Conservation (phyloP, 2,888 invertebrate genomes). For the Eristalis arbustorum region DNA sequence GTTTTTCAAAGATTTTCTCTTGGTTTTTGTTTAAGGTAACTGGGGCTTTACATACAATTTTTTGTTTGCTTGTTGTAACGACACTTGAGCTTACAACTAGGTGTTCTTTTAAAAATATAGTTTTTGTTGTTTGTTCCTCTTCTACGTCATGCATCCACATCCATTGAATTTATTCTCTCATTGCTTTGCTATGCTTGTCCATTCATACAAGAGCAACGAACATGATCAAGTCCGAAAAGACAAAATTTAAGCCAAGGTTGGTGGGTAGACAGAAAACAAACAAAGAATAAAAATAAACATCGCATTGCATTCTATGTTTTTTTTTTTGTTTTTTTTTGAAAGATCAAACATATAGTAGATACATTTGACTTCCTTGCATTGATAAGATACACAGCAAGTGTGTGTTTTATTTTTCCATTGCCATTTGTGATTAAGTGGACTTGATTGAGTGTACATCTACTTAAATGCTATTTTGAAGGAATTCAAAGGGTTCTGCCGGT, state of each 20-base stretch:
- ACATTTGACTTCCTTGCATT: slow-evolving; percentile 46
- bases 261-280: not conserved
- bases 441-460: slow-evolving; percentile 30
- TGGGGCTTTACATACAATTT: slow-evolving; percentile 38
- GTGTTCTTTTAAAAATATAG: slow-evolving; percentile 55
- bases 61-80: slow-evolving; percentile 1
- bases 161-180: not conserved
- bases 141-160: not conserved
- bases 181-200: not conserved
- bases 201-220: not conserved
- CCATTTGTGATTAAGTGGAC: too few species aligned
- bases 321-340: not conserved
- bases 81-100: slow-evolving; percentile 44
- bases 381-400: slow-evolving; percentile 26
- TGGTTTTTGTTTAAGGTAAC: slow-evolving; percentile 36
- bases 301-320: not conserved
- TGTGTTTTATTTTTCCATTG: not conserved
- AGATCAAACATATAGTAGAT: slow-evolving; percentile 11
- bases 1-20: not conserved
- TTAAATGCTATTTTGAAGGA: slow-evolving; percentile 69
- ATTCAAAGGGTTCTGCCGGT: slow-evolving; percentile 47
- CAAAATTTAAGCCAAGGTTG: too few species aligned
- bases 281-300: not conserved
- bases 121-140: not conserved
- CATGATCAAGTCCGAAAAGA: not conserved